Percentiles rank a stretch among this genome's conserved stretches.
phyloP scores from a whole-genome alignment of 2,797 vertebrate species.

The Erpetoichthys calabaricus region DNA sequence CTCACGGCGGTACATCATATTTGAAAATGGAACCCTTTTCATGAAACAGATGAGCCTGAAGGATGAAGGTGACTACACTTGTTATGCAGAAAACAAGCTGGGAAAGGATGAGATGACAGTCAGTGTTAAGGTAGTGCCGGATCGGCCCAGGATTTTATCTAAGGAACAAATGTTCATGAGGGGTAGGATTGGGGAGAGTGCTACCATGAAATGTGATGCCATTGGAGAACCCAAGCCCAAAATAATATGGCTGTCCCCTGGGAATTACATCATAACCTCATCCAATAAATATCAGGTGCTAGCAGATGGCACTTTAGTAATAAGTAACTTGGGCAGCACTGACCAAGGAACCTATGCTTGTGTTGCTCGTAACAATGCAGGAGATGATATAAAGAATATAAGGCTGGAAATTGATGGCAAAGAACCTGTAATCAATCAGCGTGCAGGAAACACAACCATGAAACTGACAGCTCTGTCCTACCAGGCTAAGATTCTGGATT shows the following conservation, averaged over 20 bases:
- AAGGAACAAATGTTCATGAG: conserved; percentile 33
- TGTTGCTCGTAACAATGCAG: conserved; percentile 45
- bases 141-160: conserved; percentile 34
- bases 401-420: conserved; percentile 41
- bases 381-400: conserved; percentile 48
- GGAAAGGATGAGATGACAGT: conserved; percentile 58
- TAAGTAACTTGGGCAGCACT: conserved; percentile 38
- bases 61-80: conserved; percentile 63
- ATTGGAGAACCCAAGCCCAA: conserved; percentile 41
- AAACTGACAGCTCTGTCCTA: conserved; percentile 45
- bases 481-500: conserved; percentile 48
- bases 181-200: conserved; percentile 37
- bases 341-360: conserved; percentile 57
- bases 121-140: conserved; percentile 42
- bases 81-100: conserved; percentile 54
- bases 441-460: conserved; percentile 28
- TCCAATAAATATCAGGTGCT: conserved; percentile 40
- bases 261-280: conserved; percentile 35
- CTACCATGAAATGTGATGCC: conserved; percentile 42
- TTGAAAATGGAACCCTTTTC: conserved; percentile 58
- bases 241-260: conserved; percentile 54
- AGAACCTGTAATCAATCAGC: conserved; percentile 43
- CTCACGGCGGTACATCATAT: conserved; percentile 49
- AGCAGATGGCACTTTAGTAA: conserved; percentile 38
- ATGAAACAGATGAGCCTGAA: conserved; percentile 52